Percentiles rank a stretch among this genome's conserved stretches.
phyloP scores from a whole-genome alignment of 2,113 vertebrate genomes.

The Gymnocephalus cernua region DNA sequence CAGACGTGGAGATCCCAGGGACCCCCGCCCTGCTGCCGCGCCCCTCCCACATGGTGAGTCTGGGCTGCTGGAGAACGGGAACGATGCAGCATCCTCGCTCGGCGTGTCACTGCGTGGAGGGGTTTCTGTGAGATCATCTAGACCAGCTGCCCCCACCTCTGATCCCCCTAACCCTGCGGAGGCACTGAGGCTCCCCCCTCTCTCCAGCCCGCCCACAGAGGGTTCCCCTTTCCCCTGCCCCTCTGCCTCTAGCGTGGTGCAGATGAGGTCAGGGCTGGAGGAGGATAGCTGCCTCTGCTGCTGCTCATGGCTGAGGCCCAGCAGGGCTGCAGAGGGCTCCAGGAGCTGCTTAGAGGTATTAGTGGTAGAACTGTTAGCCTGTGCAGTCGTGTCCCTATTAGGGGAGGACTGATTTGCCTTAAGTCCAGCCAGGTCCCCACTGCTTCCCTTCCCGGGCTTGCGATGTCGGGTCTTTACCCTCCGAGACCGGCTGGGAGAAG shows the following conservation, averaged over 20 bases:
- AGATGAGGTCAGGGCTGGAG: slow-evolving; percentile 94
- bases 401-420: slow-evolving; percentile 84
- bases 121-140: slow-evolving; percentile 84
- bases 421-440: slow-evolving; percentile 89
- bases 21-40: slow-evolving; percentile 78
- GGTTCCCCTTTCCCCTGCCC: slow-evolving; percentile 78
- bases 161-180: slow-evolving; percentile 77
- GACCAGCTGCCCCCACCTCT: slow-evolving; percentile 68
- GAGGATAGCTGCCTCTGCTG: slow-evolving; percentile 90
- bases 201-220: slow-evolving; percentile 69
- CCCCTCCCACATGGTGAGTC: slow-evolving; percentile 89
- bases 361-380: slow-evolving; percentile 54
- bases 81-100: slow-evolving; percentile 89
- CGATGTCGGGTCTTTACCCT: slow-evolving; percentile 92
- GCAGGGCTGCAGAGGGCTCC: slow-evolving; percentile 85
- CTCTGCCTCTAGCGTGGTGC: slow-evolving; percentile 87
- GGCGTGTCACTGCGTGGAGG: slow-evolving; percentile 87
- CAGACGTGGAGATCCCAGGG: slow-evolving; percentile 81
- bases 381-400: slow-evolving; percentile 58
- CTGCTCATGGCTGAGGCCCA: slow-evolving; percentile 88
- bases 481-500: slow-evolving; percentile 91
- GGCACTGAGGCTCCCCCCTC: slow-evolving; percentile 80
- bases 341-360: slow-evolving; percentile 81
- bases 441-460: slow-evolving; percentile 91
- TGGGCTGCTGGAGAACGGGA: slow-evolving; percentile 91